Percentiles rank a stretch among this genome's conserved stretches.
phyloP scores from a whole-genome alignment of 1,140 invertebrate species.

The Apis laboriosa region DNA sequence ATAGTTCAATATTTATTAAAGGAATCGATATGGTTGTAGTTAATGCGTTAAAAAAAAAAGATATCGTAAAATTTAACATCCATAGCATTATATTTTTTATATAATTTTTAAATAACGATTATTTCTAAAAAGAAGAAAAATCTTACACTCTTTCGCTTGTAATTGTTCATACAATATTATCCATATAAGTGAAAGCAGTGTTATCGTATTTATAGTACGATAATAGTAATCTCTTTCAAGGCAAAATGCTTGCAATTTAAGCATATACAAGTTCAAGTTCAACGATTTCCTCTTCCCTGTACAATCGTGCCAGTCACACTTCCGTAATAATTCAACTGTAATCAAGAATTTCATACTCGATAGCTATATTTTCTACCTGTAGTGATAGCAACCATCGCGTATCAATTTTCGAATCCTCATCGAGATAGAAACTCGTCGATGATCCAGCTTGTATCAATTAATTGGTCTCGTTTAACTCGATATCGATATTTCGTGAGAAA shows the following conservation, averaged over 20 bases:
- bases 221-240: background rate
- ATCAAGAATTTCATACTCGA: conserved; percentile 1
- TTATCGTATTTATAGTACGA: background rate
- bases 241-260: background rate
- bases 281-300: background rate
- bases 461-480: background rate
- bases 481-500: background rate
- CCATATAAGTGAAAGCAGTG: background rate
- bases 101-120: too few relatives aligned
- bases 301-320: conserved; percentile 19
- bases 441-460: background rate
- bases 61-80: too few relatives aligned
- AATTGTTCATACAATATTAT: background rate
- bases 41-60: too few relatives aligned
- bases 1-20: too few relatives aligned
- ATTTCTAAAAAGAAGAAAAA: background rate
- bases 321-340: conserved; percentile 19
- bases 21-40: too few relatives aligned
- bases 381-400: background rate
- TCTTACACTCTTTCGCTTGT: background rate
- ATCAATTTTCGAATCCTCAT: too few relatives aligned
- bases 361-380: conserved; percentile 5
- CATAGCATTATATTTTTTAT: too few relatives aligned
- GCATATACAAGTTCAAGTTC: conserved; percentile 5
- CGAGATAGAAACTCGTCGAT: background rate